These are phyloP conservation scores for Zaprionus taronus DNA, from an alignment of 1,140 invertebrate genomes.

Conservation along the genomic window DNA sequence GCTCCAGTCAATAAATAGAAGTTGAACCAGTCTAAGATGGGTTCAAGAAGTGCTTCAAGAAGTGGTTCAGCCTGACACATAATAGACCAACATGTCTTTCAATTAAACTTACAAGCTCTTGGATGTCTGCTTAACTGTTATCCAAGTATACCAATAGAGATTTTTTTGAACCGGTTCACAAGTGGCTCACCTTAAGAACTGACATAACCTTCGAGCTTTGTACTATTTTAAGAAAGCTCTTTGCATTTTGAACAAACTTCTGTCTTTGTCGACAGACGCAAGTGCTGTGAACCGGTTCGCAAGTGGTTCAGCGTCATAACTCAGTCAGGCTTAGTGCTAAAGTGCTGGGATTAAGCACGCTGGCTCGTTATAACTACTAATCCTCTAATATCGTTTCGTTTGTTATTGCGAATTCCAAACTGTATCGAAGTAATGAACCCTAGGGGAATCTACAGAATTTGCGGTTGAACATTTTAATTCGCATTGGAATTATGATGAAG, in stretches of 20 bases:
- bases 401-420: neutral
- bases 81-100: no score
- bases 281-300: neutral
- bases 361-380: neutral
- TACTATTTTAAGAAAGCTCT: no score
- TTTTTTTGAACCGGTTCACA: neutral
- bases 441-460: conserved; percentile 35
- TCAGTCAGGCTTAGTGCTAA: neutral
- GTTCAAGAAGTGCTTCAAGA: no score
- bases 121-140: neutral
- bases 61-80: no score
- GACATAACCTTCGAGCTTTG: neutral
- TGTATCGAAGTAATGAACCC: conserved; percentile 25
- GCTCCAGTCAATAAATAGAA: no score
- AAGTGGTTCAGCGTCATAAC: conserved; percentile 5
- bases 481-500: conserved; percentile 61
- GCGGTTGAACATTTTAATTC: conserved; percentile 54
- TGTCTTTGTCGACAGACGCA: neutral
- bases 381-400: neutral
- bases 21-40: no score
- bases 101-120: no score
- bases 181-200: neutral
- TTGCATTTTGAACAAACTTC: neutral
- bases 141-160: neutral
- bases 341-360: neutral